phyloP scores from a whole-genome alignment of 1,140 invertebrate species.

The Planococcus citri region DNA sequence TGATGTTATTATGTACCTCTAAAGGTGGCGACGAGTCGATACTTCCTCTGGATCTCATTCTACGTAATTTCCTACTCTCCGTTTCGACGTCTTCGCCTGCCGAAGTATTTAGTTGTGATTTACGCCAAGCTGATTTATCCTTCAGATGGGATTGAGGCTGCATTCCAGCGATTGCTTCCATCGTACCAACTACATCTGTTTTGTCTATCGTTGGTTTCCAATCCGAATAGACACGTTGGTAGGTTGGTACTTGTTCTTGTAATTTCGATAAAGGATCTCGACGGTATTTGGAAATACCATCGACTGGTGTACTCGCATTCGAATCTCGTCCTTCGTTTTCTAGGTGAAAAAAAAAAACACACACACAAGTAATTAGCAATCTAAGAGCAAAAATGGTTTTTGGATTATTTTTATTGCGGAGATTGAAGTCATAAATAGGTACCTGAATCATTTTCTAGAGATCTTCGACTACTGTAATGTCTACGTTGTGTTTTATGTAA shows the following conservation, averaged over 20 bases:
- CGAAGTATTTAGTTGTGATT: slow-evolving; percentile 52
- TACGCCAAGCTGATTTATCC: slow-evolving; percentile 63
- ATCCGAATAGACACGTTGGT: slow-evolving; percentile 55
- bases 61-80: slow-evolving; percentile 35
- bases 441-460: slow-evolving; percentile 44
- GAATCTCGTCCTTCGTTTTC: slow-evolving; percentile 2
- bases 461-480: slow-evolving; percentile 49
- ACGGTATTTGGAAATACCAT: neutral
- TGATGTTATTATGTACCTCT: no score
- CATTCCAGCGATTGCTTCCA: slow-evolving; percentile 74
- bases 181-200: slow-evolving; percentile 65
- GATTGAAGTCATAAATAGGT: no score
- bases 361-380: no score
- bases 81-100: slow-evolving; percentile 45
- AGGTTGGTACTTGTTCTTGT: slow-evolving; percentile 29
- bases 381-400: no score
- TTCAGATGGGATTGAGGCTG: slow-evolving; percentile 50
- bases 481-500: slow-evolving; percentile 46
- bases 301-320: neutral
- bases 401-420: neutral
- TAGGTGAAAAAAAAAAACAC: neutral
- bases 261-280: slow-evolving; percentile 1
- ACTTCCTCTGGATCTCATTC: slow-evolving; percentile 37
- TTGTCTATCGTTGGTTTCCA: slow-evolving; percentile 69
- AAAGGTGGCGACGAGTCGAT: slow-evolving; percentile 36